These are phyloP conservation scores for Aphodius granarius DNA, from an alignment of 2,888 invertebrate genomes.

Conservation along the genomic window DNA sequence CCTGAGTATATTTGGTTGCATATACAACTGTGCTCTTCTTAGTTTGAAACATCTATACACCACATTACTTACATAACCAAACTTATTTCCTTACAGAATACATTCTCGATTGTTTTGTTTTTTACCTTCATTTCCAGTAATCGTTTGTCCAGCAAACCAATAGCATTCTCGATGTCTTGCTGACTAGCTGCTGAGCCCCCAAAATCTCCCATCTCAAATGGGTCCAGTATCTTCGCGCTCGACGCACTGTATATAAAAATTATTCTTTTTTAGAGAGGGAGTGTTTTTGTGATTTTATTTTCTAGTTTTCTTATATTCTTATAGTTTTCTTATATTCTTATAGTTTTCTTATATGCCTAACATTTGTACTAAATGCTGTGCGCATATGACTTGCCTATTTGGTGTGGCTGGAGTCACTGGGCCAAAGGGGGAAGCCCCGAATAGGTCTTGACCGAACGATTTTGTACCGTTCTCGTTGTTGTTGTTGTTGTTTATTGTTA, in stretches of 20 bases:
- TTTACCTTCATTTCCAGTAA: slow-evolving; percentile 85
- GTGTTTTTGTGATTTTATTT: not conserved
- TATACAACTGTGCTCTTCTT: too few relatives aligned
- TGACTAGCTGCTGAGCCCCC: slow-evolving; percentile 54
- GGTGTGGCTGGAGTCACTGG: slow-evolving; percentile 37
- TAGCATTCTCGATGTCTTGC: slow-evolving; percentile 70
- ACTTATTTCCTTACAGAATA: slow-evolving; percentile 16
- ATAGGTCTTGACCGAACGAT: slow-evolving; percentile 69
- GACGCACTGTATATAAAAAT: slow-evolving; percentile 38
- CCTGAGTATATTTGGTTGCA: too few relatives aligned
- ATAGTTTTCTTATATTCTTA: not conserved
- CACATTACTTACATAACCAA: too few relatives aligned
- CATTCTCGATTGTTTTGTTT: not conserved
- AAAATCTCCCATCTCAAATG: slow-evolving; percentile 84
- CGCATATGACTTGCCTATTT: slow-evolving; percentile 38
- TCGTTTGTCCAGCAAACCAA: slow-evolving; percentile 78
- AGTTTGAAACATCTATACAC: too few relatives aligned
- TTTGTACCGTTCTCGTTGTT: slow-evolving; percentile 43
- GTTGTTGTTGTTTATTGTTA: slow-evolving; percentile 43
- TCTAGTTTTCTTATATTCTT: not conserved
- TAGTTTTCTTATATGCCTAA: slow-evolving; percentile 5
- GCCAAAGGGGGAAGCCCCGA: slow-evolving; percentile 76
- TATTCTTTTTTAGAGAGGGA: slow-evolving; percentile 1
- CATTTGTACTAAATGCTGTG: slow-evolving; percentile 6
- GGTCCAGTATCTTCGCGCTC: slow-evolving; percentile 63